These are phyloP conservation scores for Campaea margaritaria DNA, from an alignment of 2,888 invertebrate species.

Conservation along the genomic window DNA sequence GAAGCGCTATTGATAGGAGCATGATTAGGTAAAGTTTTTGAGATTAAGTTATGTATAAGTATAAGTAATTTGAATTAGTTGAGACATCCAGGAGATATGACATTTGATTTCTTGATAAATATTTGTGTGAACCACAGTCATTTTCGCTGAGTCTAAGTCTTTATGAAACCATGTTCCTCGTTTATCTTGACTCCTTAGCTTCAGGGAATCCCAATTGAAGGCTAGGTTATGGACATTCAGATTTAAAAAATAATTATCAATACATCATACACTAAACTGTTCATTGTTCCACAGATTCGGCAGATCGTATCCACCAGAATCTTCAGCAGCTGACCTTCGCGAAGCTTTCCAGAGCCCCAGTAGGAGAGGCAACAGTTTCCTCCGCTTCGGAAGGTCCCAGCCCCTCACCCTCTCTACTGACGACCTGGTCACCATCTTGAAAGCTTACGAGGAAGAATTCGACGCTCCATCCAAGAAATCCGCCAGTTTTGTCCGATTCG, in stretches of 20 bases:
- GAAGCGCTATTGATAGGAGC: constrained; percentile 76
- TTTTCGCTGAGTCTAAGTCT: too few relatives aligned
- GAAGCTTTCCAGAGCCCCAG: constrained; percentile 66
- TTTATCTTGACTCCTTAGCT: too few relatives aligned
- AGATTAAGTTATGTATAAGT: too few relatives aligned
- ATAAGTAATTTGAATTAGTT: too few relatives aligned
- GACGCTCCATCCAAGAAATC: constrained; percentile 67
- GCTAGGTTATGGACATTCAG: too few relatives aligned
- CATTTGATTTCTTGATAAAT: too few relatives aligned
- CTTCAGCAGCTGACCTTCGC: constrained; percentile 72
- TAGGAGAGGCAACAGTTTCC: constrained; percentile 72
- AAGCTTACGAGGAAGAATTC: constrained; percentile 72
- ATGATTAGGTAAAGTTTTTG: constrained; percentile 66
- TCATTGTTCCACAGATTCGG: constrained; percentile 64
- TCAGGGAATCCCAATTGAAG: too few relatives aligned
- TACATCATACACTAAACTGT: not conserved
- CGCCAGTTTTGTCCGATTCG: constrained; percentile 71
- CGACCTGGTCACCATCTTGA: constrained; percentile 69
- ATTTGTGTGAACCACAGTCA: too few relatives aligned
- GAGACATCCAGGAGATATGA: too few relatives aligned
- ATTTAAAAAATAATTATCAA: too few relatives aligned
- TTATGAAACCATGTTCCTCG: too few relatives aligned
- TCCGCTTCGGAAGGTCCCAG: constrained; percentile 76
- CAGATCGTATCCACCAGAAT: constrained; percentile 73
- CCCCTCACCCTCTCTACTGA: constrained; percentile 68